phyloP scores from a whole-genome alignment of 2,797 vertebrate species.

The Cyclura pinguis region DNA sequence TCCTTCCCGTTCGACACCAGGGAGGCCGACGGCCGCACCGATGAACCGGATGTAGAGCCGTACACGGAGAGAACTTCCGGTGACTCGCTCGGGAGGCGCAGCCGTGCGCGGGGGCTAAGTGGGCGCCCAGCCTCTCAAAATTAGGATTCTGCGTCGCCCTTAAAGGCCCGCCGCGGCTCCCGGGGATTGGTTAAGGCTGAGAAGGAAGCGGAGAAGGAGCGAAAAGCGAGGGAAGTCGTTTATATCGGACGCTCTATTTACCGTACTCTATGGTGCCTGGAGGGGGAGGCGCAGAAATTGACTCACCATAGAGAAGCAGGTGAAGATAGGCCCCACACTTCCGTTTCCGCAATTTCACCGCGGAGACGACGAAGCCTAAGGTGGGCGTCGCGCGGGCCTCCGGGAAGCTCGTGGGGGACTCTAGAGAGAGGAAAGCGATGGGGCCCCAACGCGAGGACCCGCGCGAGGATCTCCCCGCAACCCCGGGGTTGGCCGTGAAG shows the following conservation, averaged over 20 bases:
- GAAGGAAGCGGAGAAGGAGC: not conserved
- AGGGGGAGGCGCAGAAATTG: too few relatives aligned
- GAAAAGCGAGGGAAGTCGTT: too few relatives aligned
- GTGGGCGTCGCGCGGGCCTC: too few relatives aligned
- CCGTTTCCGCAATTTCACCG: not conserved
- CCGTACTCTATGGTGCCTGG: not conserved
- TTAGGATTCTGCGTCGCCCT: not conserved
- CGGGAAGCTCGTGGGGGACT: not conserved
- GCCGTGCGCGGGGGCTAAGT: not conserved
- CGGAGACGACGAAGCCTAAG: too few relatives aligned
- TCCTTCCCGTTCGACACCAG: too few relatives aligned
- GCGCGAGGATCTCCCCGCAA: too few relatives aligned
- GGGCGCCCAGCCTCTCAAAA: not conserved
- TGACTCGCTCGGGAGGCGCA: not conserved
- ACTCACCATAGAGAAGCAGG: too few relatives aligned
- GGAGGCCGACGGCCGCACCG: too few relatives aligned
- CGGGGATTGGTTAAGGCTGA: not conserved
- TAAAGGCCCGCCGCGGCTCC: too few relatives aligned
- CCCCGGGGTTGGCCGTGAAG: too few relatives aligned
- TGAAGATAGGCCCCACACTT: too few relatives aligned
- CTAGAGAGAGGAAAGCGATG: not conserved
- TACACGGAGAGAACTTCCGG: not conserved
- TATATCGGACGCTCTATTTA: too few relatives aligned
- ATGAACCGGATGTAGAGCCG: not conserved
- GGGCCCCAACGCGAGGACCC: not conserved